Evolutionary conservation across 1,140 invertebrate species (phyloP).

Genomic region (Zaprionus capensis): DNA sequence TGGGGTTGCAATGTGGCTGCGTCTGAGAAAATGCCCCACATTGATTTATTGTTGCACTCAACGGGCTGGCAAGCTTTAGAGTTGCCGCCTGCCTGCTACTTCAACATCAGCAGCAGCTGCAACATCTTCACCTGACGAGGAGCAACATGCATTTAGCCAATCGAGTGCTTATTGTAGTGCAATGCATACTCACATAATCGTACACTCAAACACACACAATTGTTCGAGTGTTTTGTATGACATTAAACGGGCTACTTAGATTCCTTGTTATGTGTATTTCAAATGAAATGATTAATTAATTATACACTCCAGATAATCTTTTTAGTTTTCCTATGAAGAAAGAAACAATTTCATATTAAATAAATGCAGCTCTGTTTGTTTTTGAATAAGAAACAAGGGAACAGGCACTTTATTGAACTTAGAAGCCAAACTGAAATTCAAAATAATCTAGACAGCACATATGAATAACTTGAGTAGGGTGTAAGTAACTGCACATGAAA

Average conservation of each 20-base stretch:
- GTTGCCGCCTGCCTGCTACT: conserved; percentile 45
- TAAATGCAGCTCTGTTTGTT: no score
- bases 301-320: no score
- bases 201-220: not conserved
- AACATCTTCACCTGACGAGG: conserved; percentile 20
- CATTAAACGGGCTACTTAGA: not conserved
- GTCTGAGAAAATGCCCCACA: conserved; percentile 68
- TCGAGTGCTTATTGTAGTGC: conserved; percentile 7
- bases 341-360: no score
- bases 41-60: conserved; percentile 77
- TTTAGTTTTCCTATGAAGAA: no score
- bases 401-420: no score
- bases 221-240: not conserved
- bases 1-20: conserved; percentile 24
- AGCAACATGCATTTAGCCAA: conserved; percentile 15
- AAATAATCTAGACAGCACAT: no score
- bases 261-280: no score
- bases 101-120: conserved; percentile 32
- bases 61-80: conserved; percentile 33
- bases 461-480: no score
- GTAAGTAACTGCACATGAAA: no score
- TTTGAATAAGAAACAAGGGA: no score
- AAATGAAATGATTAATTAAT: no score
- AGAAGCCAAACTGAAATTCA: no score
- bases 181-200: not conserved